Base-by-base conservation (phyloP, 1,140 invertebrate genomes). In the Ooceraea biroi region DNA sequence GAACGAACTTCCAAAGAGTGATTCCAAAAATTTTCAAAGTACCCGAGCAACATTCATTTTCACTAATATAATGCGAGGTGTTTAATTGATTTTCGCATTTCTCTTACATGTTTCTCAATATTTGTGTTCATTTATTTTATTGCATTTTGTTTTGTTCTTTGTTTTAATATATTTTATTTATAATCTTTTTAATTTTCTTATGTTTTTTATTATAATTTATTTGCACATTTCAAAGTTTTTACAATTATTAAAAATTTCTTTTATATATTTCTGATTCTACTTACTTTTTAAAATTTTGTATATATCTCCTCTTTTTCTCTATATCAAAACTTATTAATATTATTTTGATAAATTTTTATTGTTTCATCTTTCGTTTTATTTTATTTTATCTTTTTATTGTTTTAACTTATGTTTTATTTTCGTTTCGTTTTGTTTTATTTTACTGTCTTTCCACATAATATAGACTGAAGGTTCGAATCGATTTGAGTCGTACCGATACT, bases 391-490 rank as follows among this genome's bases (percentile, higher is more conserved):
- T 30, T 3, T 3, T 41, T 72, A n/a, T 30, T 48, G 19, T 74
- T 22, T 76, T 30, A 63, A 17, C n/a, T 14, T 3, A 7, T 25
- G 12, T 72, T 3, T 27, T 22, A 17, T 48, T 27, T 14, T 36
- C 36, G 36, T 36, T 7, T 36, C 36, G n/a, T n/a, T n/a, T 50
- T 52, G n/a, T n/a, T n/a, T 52, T 1, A 3, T 25, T 55, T 55
- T 27, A 41, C 55, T 78, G n/a, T 44, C 11, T 12, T 57, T 58
- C 8, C 36, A 80, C 3, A 17, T 71, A 57, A 80, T 69, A 80
- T 80, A 71, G 76, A 80, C 76, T 80, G 76, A 69, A 71, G 25
- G 36, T 69, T 80, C 65, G 63, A 78, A 22, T 55, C 46, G 61
- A 80, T 57, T 52, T 80, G 36, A 71, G 7, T 80, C 76, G 76